phyloP scores from a whole-genome alignment of 2,797 vertebrate genomes.

The Karalla daura region DNA sequence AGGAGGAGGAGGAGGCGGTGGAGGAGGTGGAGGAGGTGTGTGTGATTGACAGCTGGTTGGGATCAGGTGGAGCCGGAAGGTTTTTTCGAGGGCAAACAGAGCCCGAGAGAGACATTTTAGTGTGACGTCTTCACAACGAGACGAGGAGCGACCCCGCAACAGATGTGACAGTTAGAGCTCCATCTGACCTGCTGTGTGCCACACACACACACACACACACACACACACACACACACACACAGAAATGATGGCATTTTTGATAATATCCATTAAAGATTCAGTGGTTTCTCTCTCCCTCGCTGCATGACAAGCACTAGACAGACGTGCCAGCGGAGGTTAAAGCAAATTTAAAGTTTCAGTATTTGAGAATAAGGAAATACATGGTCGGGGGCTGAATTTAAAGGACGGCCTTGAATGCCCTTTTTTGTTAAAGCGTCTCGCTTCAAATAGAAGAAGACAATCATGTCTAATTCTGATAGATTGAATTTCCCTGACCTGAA shows the following conservation, averaged over 20 bases:
- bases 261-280: conserved; percentile 22
- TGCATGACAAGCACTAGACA: background rate
- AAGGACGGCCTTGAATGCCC: background rate
- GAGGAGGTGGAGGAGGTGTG: too few species aligned
- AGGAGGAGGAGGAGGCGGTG: too few species aligned
- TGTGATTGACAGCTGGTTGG: conserved; percentile 52
- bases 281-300: background rate
- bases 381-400: background rate
- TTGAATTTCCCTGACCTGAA: background rate
- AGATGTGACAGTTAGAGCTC: conserved; percentile 51
- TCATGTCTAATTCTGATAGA: background rate
- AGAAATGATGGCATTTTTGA: background rate
- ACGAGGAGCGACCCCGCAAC: background rate
- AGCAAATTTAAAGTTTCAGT: background rate
- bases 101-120: conserved; percentile 42
- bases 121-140: conserved; percentile 16
- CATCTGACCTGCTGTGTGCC: background rate
- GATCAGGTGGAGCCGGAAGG: conserved; percentile 54
- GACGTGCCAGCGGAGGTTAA: background rate
- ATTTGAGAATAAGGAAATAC: background rate
- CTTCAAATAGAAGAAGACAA: background rate
- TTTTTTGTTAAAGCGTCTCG: background rate
- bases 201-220: conserved; percentile 2
- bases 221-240: conserved; percentile 6
- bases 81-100: conserved; percentile 40